Conservation (phyloP, 2,888 invertebrate species). For the Agriotes lineatus region DNA sequence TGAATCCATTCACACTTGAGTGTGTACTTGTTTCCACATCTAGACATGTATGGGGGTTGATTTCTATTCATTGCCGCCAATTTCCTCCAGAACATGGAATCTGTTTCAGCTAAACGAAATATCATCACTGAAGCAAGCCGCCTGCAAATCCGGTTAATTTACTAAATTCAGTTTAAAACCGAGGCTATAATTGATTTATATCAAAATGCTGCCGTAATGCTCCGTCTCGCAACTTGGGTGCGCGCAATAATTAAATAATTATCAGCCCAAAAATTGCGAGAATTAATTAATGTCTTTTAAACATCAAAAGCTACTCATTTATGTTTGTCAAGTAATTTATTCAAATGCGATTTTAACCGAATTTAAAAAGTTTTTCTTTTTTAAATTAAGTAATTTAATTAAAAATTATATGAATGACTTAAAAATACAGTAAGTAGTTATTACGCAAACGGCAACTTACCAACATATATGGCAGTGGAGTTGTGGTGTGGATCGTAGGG, state of each 20-base stretch:
- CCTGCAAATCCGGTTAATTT: conserved; percentile 29
- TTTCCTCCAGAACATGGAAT: conserved; percentile 36
- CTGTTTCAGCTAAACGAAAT: conserved; percentile 29
- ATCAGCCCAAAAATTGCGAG: conserved; percentile 1
- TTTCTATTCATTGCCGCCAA: conserved; percentile 29
- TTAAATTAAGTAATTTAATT: no score
- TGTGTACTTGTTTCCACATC: conserved; percentile 20
- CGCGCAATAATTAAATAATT: background rate
- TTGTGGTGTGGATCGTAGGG: conserved; percentile 98
- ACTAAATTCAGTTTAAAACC: conserved; percentile 34
- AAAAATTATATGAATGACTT: no score
- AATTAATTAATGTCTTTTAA: conserved; percentile 25
- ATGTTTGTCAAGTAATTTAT: no score
- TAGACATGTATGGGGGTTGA: conserved; percentile 21
- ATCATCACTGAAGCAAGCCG: conserved; percentile 12
- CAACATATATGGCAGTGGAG: conserved; percentile 94
- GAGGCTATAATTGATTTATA: conserved; percentile 31
- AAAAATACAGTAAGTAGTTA: no score
- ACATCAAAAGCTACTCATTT: no score
- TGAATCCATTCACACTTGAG: conserved; percentile 31
- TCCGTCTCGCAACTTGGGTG: background rate
- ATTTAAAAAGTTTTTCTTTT: conserved; percentile 1
- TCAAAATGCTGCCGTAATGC: no score
- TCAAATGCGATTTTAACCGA: conserved; percentile 2
- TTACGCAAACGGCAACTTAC: no score